A percentile compares a stretch with the other conserved stretches of the same genome.
phyloP scores from a whole-genome alignment of 2,888 invertebrate species.

The Mesochorus sp. region DNA sequence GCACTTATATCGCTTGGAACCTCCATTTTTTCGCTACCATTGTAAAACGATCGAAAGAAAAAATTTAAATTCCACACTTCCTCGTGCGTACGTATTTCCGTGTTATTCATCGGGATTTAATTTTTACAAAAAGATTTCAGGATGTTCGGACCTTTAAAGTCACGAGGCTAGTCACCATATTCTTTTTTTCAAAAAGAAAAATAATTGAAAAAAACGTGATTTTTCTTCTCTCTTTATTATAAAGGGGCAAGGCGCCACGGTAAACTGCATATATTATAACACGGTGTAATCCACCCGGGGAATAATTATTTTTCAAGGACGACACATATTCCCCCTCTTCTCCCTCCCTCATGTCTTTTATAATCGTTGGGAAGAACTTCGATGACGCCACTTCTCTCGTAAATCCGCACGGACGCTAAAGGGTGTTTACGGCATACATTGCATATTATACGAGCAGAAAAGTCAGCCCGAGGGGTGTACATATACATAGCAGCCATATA shows the following conservation, averaged over 20 bases:
- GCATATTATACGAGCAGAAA: slow-evolving; percentile 59
- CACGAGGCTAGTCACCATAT: neutral
- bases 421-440: slow-evolving; percentile 64
- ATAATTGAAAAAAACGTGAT: neutral
- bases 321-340: slow-evolving; percentile 11
- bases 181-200: neutral
- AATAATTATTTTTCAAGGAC: slow-evolving; percentile 57
- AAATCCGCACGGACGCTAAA: slow-evolving; percentile 53
- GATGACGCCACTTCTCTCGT: slow-evolving; percentile 63
- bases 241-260: neutral
- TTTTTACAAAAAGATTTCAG: neutral
- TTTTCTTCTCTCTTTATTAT: neutral
- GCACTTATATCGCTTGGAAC: slow-evolving; percentile 36
- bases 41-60: neutral
- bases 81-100: slow-evolving; percentile 35
- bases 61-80: slow-evolving; percentile 21
- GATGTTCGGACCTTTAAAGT: neutral
- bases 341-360: slow-evolving; percentile 1
- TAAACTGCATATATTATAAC: neutral
- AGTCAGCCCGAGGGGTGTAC: slow-evolving; percentile 37
- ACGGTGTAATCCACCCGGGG: slow-evolving; percentile 39
- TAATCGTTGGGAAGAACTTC: slow-evolving; percentile 37
- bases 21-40: neutral
- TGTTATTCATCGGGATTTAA: slow-evolving; percentile 13
- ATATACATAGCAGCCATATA: neutral